Evolutionary conservation across 2,113 vertebrate species (phyloP).

Genomic region (Podarcis raffonei): DNA sequence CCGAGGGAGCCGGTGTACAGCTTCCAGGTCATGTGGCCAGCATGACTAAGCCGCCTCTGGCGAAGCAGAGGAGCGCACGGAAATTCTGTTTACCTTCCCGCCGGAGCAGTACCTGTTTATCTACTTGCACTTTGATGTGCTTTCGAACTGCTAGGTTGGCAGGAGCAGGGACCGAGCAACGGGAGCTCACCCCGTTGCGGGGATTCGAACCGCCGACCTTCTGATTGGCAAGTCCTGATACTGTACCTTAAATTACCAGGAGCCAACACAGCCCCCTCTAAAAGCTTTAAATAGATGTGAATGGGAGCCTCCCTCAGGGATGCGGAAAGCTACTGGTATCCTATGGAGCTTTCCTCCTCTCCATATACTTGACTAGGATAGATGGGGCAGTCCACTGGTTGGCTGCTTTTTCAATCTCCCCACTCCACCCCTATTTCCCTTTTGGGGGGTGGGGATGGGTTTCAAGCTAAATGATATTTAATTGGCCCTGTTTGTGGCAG

Average conservation of each 20-base stretch:
- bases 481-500: background rate
- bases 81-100: too few relatives aligned
- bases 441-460: background rate
- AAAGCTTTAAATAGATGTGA: background rate
- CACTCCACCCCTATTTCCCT: background rate
- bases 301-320: background rate
- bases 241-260: background rate
- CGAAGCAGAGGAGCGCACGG: too few relatives aligned
- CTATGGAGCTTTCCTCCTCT: background rate
- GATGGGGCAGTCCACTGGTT: background rate
- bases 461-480: background rate
- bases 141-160: too few relatives aligned
- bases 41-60: too few relatives aligned
- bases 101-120: too few relatives aligned
- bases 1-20: too few relatives aligned
- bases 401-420: background rate
- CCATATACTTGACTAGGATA: background rate
- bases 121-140: too few relatives aligned
- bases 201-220: too few relatives aligned
- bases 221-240: background rate
- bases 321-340: background rate
- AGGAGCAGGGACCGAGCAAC: too few relatives aligned
- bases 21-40: too few relatives aligned
- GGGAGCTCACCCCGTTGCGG: too few relatives aligned
- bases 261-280: background rate